Evolutionary conservation across 2,888 invertebrate species (phyloP).

Genomic region (Pyrgus malvae): DNA sequence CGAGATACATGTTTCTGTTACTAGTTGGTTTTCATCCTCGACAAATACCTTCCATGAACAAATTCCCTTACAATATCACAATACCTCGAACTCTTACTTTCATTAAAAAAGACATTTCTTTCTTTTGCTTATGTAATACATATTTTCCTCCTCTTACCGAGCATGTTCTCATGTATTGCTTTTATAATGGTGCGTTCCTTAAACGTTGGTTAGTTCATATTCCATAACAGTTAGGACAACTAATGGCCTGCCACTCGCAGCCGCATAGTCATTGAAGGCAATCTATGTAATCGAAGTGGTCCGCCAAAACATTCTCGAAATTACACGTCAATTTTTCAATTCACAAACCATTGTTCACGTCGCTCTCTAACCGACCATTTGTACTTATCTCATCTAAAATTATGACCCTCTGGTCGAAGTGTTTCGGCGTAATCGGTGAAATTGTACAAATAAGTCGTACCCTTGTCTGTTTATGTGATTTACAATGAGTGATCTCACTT

Average conservation of each 20-base stretch:
- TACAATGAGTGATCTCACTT: conserved; percentile 44
- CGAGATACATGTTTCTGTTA: neutral
- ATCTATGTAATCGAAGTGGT: conserved; percentile 38
- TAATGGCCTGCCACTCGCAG: conserved; percentile 13
- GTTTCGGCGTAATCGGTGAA: conserved; percentile 54
- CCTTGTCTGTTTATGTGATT: conserved; percentile 38
- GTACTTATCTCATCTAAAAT: conserved; percentile 59
- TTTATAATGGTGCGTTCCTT: too few relatives aligned
- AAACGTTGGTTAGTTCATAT: conserved; percentile 9
- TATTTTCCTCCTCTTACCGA: neutral
- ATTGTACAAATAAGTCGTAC: conserved; percentile 42
- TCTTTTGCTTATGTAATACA: neutral
- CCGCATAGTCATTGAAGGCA: conserved; percentile 40
- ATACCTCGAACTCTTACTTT: too few relatives aligned
- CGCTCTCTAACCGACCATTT: conserved; percentile 45
- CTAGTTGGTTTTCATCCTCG: too few relatives aligned
- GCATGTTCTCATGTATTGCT: too few relatives aligned
- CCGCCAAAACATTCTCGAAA: conserved; percentile 40
- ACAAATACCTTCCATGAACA: too few relatives aligned
- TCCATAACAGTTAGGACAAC: neutral
- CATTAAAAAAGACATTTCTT: too few relatives aligned
- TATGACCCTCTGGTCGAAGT: conserved; percentile 47
- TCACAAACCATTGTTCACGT: conserved; percentile 57
- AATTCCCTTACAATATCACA: too few relatives aligned
- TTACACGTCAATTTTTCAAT: conserved; percentile 58